Percentiles rank a stretch among this genome's conserved stretches.
phyloP scores from a whole-genome alignment of 2,888 invertebrate species.

The Stenodema calcarata region DNA sequence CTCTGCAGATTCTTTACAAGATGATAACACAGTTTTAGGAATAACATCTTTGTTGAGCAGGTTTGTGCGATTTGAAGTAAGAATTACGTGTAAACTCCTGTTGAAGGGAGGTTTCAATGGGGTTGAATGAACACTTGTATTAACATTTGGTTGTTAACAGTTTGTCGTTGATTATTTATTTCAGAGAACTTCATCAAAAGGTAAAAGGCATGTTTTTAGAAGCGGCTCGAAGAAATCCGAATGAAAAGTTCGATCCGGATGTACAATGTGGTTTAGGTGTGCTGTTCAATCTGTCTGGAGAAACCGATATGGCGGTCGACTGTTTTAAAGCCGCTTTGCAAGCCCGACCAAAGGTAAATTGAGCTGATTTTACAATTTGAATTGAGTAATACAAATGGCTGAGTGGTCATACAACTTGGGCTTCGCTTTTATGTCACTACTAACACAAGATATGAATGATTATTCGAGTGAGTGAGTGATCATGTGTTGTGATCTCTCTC shows the following conservation, averaged over 20 bases:
- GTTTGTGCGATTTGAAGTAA: constrained; percentile 58
- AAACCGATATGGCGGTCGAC: constrained; percentile 95
- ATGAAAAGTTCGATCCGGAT: constrained; percentile 78
- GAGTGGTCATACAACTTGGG: too few species aligned
- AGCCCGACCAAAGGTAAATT: constrained; percentile 73
- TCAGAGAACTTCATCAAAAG: constrained; percentile 67
- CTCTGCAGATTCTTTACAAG: constrained; percentile 60
- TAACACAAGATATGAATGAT: too few species aligned
- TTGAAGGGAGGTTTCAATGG: not conserved
- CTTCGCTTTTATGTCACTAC: too few species aligned
- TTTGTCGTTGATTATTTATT: not conserved
- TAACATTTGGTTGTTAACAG: not conserved
- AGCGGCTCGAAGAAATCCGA: constrained; percentile 77
- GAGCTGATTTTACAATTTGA: too few species aligned
- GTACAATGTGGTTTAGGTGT: constrained; percentile 94
- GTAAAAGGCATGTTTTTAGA: constrained; percentile 78
- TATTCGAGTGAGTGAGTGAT: too few species aligned
- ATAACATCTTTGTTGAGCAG: constrained; percentile 64
- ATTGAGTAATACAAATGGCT: too few species aligned
- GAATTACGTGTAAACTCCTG: too few species aligned
- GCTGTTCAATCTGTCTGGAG: constrained; percentile 90
- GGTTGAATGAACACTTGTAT: too few species aligned
- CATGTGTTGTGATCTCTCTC: too few species aligned
- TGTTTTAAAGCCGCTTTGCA: constrained; percentile 91
- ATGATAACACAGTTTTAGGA: constrained; percentile 58